phyloP scores from a whole-genome alignment of 2,113 vertebrate species.

The Coturnix japonica region DNA sequence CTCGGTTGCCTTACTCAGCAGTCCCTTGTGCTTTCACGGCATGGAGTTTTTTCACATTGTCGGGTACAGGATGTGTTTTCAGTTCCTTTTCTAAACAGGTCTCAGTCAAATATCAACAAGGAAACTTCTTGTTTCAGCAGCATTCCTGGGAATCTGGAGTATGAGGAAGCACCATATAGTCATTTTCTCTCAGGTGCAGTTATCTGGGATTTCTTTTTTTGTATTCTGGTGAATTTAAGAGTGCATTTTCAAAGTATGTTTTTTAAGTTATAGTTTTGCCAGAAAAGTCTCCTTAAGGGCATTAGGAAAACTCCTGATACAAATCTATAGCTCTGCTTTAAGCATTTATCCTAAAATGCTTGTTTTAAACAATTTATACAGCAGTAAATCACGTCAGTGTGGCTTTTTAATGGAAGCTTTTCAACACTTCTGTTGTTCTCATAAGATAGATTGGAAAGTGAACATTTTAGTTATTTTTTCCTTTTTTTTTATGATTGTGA shows the following conservation, averaged over 20 bases:
- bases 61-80: neutral
- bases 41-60: neutral
- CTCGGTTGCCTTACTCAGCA: neutral
- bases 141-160: neutral
- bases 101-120: neutral
- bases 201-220: neutral
- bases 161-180: neutral
- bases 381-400: neutral
- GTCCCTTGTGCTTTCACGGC: neutral
- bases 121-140: neutral
- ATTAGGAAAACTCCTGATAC: neutral
- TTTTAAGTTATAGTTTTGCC: neutral
- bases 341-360: neutral
- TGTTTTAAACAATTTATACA: constrained; percentile 5
- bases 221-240: neutral
- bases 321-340: neutral
- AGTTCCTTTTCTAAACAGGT: neutral
- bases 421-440: neutral
- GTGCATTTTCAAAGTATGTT: neutral
- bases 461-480: constrained; percentile 8
- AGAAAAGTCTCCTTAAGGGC: neutral
- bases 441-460: neutral
- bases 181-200: neutral
- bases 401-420: constrained; percentile 28
- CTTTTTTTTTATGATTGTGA: neutral